Evolutionary conservation across 2,888 invertebrate species (phyloP).

Genomic region (Calliopum simillimum): DNA sequence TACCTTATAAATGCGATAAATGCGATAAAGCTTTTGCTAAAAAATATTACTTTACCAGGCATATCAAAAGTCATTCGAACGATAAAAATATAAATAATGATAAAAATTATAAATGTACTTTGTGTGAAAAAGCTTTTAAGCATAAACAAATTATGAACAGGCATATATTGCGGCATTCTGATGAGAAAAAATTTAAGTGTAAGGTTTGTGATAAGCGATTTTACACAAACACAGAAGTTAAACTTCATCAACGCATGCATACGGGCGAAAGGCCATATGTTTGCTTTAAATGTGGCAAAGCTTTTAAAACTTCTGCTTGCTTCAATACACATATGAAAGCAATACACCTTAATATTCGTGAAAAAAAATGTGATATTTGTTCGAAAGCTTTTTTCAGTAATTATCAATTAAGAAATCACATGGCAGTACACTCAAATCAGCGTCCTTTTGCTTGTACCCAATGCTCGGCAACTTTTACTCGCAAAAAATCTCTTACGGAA

Average conservation of each 20-base stretch:
- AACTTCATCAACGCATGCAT: slow-evolving; percentile 64
- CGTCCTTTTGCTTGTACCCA: slow-evolving; percentile 45
- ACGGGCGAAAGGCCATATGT: slow-evolving; percentile 70
- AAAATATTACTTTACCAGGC: neutral
- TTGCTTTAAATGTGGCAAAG: slow-evolving; percentile 71
- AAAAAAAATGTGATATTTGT: slow-evolving; percentile 22
- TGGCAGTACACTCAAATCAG: neutral
- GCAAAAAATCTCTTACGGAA: slow-evolving; percentile 56
- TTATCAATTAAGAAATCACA: neutral
- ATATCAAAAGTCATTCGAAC: neutral
- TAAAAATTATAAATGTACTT: slow-evolving; percentile 10
- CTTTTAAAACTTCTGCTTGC: slow-evolving; percentile 62
- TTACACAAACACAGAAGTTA: slow-evolving; percentile 28
- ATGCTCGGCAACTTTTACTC: slow-evolving; percentile 52
- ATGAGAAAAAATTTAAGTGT: slow-evolving; percentile 14
- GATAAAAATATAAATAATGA: slow-evolving; percentile 8
- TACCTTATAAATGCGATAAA: slow-evolving; percentile 59
- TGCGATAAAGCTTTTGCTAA: slow-evolving; percentile 5
- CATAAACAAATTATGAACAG: neutral
- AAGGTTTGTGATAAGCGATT: slow-evolving; percentile 30
- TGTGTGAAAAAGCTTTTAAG: slow-evolving; percentile 18
- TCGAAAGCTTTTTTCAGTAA: neutral
- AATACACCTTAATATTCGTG: slow-evolving; percentile 41
- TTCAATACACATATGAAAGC: slow-evolving; percentile 5
- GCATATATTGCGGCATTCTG: slow-evolving; percentile 15